Conservation (phyloP, 2,888 invertebrate species). For the Hirtodrosophila confusa region DNA sequence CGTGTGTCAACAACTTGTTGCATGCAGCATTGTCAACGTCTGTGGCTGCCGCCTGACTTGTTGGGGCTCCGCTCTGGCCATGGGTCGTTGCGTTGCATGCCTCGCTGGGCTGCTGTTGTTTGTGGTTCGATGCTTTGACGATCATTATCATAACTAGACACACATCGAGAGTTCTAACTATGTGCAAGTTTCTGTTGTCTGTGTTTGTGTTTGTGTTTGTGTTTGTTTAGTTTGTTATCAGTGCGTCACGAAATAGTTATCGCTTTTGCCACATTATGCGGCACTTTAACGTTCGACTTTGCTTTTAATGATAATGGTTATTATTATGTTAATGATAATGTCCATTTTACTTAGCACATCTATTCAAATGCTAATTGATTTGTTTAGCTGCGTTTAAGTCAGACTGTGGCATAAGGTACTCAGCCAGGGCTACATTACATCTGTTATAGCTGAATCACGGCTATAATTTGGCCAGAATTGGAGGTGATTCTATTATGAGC, state of each 20-base stretch:
- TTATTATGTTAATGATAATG: slow-evolving; percentile 9
- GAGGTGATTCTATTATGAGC: slow-evolving; percentile 2
- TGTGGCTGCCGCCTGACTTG: slow-evolving; percentile 3
- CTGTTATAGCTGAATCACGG: slow-evolving; percentile 6
- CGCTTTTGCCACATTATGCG: slow-evolving; percentile 55
- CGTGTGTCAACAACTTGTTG: slow-evolving; percentile 68
- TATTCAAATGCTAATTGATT: slow-evolving; percentile 34
- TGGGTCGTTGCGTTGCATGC: slow-evolving; percentile 70
- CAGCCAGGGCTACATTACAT: not conserved
- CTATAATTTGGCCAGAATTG: not conserved
- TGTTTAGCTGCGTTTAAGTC: slow-evolving; percentile 9
- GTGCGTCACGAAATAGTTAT: slow-evolving; percentile 62
- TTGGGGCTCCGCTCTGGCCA: slow-evolving; percentile 7
- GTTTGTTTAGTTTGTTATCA: slow-evolving; percentile 65
- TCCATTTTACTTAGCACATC: slow-evolving; percentile 18
- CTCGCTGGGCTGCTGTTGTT: slow-evolving; percentile 41
- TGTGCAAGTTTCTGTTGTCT: not conserved
- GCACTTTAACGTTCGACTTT: slow-evolving; percentile 28
- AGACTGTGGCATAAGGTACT: not conserved
- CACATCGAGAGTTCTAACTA: slow-evolving; percentile 27
- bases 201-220: slow-evolving; percentile 12
- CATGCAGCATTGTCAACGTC: slow-evolving; percentile 47
- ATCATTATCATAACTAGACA: slow-evolving; percentile 43
- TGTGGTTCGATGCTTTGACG: slow-evolving; percentile 34
- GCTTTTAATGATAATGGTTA: slow-evolving; percentile 8